Conservation (phyloP, 1,140 invertebrate species). For the Drosophila lacertosa region DNA sequence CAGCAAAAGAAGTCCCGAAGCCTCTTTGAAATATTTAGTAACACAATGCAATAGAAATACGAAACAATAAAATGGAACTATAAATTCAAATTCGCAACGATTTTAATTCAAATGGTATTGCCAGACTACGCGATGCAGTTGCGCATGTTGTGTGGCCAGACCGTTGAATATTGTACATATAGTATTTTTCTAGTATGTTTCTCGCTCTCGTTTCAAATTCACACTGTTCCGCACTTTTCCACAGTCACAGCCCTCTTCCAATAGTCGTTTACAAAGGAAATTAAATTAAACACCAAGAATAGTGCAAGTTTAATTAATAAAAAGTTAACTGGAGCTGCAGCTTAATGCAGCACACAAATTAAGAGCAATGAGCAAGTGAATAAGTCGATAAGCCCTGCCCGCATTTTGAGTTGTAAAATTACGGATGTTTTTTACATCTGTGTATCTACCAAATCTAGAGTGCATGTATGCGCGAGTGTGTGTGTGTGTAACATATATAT, state of each 20-base stretch:
- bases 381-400: conserved; percentile 2
- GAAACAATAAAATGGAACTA: not conserved
- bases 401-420: conserved; percentile 42
- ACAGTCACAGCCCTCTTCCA: conserved; percentile 60
- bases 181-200: conserved; percentile 29
- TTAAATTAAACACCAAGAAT: conserved; percentile 38
- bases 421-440: conserved; percentile 62
- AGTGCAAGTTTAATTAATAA: conserved; percentile 40
- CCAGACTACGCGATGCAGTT: not conserved
- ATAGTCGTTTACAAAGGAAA: conserved; percentile 40
- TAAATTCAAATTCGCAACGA: not conserved
- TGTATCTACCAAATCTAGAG: conserved; percentile 55
- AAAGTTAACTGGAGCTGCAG: conserved; percentile 32
- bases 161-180: not conserved
- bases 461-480: conserved; percentile 19
- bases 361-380: conserved; percentile 36
- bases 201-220: conserved; percentile 30
- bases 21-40: not conserved
- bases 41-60: conserved; percentile 1
- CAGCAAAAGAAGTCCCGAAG: not conserved
- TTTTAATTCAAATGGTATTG: not conserved
- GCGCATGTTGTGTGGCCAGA: conserved; percentile 11
- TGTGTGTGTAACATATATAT: conserved; percentile 36
- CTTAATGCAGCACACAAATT: conserved; percentile 30
- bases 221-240: conserved; percentile 57